A percentile compares a stretch with the other conserved stretches of the same genome.
Conservation (phyloP, 1,140 invertebrate species). For the Agrypnia vestita region DNA sequence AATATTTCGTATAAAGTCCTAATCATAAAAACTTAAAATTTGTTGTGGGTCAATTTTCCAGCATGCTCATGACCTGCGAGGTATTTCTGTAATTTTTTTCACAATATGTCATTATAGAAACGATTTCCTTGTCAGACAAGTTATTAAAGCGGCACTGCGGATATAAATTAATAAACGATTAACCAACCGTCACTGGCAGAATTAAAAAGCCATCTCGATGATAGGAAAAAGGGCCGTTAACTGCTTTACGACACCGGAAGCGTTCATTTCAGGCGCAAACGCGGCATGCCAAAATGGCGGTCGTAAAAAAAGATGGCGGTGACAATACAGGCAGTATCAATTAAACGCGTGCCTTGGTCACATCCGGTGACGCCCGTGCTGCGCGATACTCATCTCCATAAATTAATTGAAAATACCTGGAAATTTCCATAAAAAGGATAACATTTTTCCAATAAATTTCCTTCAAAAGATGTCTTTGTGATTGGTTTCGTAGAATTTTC, state of each 20-base stretch:
- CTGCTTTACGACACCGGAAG: slow-evolving; percentile 24
- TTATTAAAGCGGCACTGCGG: background rate
- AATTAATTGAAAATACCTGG: slow-evolving; percentile 9
- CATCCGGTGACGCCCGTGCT: slow-evolving; percentile 21
- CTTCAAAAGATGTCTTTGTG: too few species aligned
- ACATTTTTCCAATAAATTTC: too few species aligned
- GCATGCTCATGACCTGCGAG: too few species aligned
- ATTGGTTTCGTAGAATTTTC: too few species aligned
- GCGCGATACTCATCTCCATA: background rate
- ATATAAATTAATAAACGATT: slow-evolving; percentile 12
- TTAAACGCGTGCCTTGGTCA: slow-evolving; percentile 43
- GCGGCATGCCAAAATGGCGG: slow-evolving; percentile 38
- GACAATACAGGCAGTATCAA: slow-evolving; percentile 51
- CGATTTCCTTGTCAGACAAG: too few species aligned
- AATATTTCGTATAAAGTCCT: too few species aligned
- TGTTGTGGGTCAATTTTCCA: too few species aligned
- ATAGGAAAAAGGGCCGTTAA: slow-evolving; percentile 31
- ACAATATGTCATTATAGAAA: too few species aligned
- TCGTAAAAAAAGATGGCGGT: slow-evolving; percentile 45
- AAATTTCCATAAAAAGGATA: too few species aligned
- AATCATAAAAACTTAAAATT: too few species aligned
- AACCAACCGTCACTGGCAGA: slow-evolving; percentile 14
- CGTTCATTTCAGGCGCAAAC: slow-evolving; percentile 2
- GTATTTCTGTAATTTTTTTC: too few species aligned
- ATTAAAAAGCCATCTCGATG: slow-evolving; percentile 24